These are phyloP conservation scores for Drosophila rubida DNA, from an alignment of 2,888 invertebrate genomes.

Conservation along the genomic window DNA sequence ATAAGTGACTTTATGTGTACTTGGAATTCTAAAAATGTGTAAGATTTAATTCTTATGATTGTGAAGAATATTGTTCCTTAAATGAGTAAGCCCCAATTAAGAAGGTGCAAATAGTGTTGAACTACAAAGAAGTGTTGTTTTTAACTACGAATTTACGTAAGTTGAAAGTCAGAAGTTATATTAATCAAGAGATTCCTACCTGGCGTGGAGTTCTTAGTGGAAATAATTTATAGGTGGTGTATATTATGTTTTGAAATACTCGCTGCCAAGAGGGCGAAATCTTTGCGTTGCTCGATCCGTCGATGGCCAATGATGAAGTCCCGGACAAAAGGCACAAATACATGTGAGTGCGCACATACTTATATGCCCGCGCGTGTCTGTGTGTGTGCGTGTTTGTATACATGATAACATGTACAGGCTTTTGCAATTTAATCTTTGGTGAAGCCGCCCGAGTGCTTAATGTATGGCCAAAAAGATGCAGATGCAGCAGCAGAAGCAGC, in stretches of 20 bases:
- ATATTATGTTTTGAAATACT: not conserved
- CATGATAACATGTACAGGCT: conserved; percentile 2
- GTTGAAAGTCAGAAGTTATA: not conserved
- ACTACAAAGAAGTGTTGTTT: not conserved
- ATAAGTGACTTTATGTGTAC: no score
- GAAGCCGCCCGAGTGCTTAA: conserved; percentile 49
- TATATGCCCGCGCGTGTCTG: not conserved
- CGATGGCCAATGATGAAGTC: conserved; percentile 24
- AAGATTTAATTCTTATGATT: no score
- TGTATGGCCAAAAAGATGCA: conserved; percentile 45
- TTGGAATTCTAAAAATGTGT: no score
- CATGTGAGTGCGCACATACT: not conserved
- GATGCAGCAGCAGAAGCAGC: conserved; percentile 17
- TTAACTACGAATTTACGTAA: no score
- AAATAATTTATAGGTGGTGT: not conserved
- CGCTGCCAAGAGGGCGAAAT: not conserved
- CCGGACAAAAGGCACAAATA: conserved; percentile 6
- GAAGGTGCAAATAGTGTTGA: no score
- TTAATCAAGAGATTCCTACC: not conserved
- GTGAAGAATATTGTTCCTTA: no score
- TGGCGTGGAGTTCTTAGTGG: not conserved
- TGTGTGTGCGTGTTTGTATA: not conserved
- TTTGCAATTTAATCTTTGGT: conserved; percentile 48
- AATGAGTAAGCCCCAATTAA: no score
- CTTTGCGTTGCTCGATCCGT: conserved; percentile 6